Evolutionary conservation across 2,888 invertebrate species (phyloP), one percentile per base, ranked within the genome.

Genomic region (Morpho helenor): DNA sequence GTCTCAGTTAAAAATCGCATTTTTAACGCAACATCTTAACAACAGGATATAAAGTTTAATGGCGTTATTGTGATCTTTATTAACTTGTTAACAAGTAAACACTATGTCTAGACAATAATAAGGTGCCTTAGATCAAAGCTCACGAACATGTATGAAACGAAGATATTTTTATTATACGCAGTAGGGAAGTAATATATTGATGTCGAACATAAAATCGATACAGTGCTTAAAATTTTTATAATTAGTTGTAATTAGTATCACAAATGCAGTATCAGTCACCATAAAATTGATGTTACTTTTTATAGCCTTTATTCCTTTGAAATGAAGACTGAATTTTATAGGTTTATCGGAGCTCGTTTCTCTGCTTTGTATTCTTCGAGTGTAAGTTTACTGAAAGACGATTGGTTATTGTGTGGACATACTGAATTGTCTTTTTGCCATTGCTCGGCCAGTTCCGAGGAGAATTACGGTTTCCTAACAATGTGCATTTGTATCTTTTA

Each of bases 161-260:
- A 69, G 66, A 68, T 64, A 67, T 70, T 66, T 68, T 67, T 66
- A 69, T 68, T 63, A 62, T 60, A 57, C 63, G 55, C 56, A 16
- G 55, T 59, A 57, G 59, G 65, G 61, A 63, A 61, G 54, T 61
- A 57, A 57, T 57, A 57, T 61, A 46, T 64, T 53, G 57, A 61
- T 59, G 64, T 61, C 55, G 57, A 49, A 59, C 62, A 66, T 68
- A 61, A 66, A 62, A 66, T 66, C 64, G 63, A 67, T 67, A 57
- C 52, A 62, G 49, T 43, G 64, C 47, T 61, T 63, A 62, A 63
- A 62, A 61, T 65, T 55, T 51, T 57, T 60, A 49, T 52, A 64
- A 62, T 67, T 66, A 62, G 62, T 59, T 49, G 60, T 66, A 64
- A 68, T 68, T 68, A 65, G 64, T 67, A 55, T 57, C 55, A 54